phyloP scores from a whole-genome alignment of 2,797 vertebrate species.

The Sebastes nivosus region DNA sequence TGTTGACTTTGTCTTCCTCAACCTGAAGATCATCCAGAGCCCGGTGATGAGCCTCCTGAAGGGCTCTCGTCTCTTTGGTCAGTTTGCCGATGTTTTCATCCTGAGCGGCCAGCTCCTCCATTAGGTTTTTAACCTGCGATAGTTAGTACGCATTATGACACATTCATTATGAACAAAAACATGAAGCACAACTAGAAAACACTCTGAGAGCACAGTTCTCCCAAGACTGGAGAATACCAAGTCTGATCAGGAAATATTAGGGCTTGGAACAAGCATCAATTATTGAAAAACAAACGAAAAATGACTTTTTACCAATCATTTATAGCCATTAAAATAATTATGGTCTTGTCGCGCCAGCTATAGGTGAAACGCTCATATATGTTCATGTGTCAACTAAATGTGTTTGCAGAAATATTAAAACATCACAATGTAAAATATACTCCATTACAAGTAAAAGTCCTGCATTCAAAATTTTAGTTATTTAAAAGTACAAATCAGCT shows the following conservation, averaged over 20 bases:
- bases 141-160: not conserved
- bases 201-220: not conserved
- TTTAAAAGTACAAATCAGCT: no score
- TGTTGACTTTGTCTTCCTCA: slow-evolving; percentile 89
- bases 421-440: no score
- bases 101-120: slow-evolving; percentile 84
- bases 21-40: slow-evolving; percentile 84
- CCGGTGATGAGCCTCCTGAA: slow-evolving; percentile 85
- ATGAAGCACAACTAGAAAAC: not conserved
- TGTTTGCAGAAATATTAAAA: not conserved
- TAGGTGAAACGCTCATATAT: not conserved
- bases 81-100: slow-evolving; percentile 84
- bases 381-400: not conserved
- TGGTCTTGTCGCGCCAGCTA: not conserved
- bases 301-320: no score
- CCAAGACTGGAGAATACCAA: not conserved
- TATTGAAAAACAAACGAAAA: no score
- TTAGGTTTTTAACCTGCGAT: slow-evolving; percentile 86
- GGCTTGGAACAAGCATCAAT: not conserved
- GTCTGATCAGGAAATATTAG: not conserved
- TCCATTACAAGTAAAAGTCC: not conserved
- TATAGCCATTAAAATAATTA: not conserved
- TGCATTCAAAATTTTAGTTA: not conserved
- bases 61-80: slow-evolving; percentile 81
- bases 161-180: not conserved